Evolutionary conservation across 2,888 invertebrate species (phyloP), one percentile per base, ranked within the genome.

Genomic region (Balanococcus diminutus): DNA sequence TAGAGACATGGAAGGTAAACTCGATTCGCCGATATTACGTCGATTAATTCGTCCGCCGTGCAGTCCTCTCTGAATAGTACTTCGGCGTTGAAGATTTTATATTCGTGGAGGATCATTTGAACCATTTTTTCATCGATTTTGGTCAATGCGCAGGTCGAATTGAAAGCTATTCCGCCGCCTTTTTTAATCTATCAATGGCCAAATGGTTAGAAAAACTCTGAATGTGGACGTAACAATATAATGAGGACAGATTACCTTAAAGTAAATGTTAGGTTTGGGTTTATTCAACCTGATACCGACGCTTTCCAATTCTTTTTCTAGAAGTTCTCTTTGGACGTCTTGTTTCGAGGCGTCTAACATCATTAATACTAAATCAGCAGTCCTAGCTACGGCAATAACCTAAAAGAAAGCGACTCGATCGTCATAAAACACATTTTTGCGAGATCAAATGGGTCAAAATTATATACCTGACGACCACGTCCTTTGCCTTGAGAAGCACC

Each of bases 271-370:
- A 2, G 99, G 99, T 90, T 96, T 98, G 86, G 91, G 91, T 90
- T 96, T 98, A 91, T 99, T 99, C 87, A 99, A 92, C 89, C 99
- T 92, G 89, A 99, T 99, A 87, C 99, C 99, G 39, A 99, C 99
- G 89, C 96, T 95, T 91, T 99, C 99, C 90, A 99, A 92, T 90
- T 99, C 99, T 87, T 93, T 94, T 90, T 99, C 99, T 36, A 99
- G 91, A 86, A 98, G 91, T 87, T 95, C 94, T 87, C 96, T 93
- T 90, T 99, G 99, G 67, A 98, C 96, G 89, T 98, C 98, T 86
- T 98, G 97, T 91, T 99, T 99, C 0, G 98, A 98, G 0, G 99
- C 99, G 90, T 99, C 99, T 90, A 99, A 91, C 99, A 99, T 99
- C 96, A 99, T 99, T 32, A 99, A 92, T 51, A 99, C 97, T 88